These are phyloP conservation scores for Lasiommata megera DNA, from an alignment of 2,888 invertebrate species.

Conservation along the genomic window DNA sequence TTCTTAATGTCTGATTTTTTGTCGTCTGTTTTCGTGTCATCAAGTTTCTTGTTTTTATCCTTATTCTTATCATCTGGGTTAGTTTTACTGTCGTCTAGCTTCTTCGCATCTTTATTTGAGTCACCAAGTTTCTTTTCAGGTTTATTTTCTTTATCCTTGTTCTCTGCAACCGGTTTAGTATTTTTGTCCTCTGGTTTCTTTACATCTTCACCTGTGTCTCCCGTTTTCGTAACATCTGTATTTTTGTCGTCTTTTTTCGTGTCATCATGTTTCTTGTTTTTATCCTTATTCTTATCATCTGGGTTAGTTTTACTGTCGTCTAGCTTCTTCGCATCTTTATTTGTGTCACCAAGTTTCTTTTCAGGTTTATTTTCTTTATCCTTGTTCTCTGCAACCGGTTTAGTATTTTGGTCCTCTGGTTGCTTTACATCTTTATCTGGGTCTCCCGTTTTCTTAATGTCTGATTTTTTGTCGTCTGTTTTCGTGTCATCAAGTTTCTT, in stretches of 20 bases:
- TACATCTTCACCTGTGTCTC: too few species aligned
- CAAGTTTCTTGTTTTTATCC: not conserved
- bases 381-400: not conserved
- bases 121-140: too few species aligned
- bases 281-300: not conserved
- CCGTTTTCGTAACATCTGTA: too few species aligned
- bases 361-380: too few species aligned
- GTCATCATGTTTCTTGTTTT: not conserved
- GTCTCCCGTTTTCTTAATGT: not conserved
- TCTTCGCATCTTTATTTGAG: too few species aligned
- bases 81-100: not conserved
- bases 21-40: not conserved
- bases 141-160: too few species aligned
- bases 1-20: not conserved
- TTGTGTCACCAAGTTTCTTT: not conserved
- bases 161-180: too few species aligned
- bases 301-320: not conserved
- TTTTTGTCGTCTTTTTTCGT: too few species aligned
- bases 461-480: not conserved
- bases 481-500: not conserved
- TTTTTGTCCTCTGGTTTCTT: too few species aligned
- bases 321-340: not conserved
- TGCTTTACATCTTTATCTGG: not conserved
- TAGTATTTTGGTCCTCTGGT: not conserved
- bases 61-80: not conserved